Evolutionary conservation across 37 sponge, comb jelly and placozoan species (phyloP).

Genomic region (Aphrocallistes beatrix): DNA sequence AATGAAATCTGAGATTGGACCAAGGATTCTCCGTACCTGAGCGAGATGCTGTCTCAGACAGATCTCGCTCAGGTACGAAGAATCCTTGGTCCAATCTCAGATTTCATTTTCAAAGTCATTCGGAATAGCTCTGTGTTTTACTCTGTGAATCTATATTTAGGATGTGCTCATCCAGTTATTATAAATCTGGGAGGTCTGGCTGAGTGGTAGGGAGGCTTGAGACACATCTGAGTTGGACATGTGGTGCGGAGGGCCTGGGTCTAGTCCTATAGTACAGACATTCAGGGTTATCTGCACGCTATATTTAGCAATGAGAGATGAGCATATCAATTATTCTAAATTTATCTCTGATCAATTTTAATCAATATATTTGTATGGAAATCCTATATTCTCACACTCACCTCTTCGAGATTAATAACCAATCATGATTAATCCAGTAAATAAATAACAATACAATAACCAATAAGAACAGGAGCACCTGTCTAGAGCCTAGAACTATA

Average conservation of each 20-base stretch:
- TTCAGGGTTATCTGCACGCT: neutral
- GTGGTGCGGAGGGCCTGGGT: constrained; percentile 20
- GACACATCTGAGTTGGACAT: constrained; percentile 35
- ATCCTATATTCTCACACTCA: too few species aligned
- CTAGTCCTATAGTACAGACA: neutral
- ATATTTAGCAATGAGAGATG: neutral
- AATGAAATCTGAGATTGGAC: too few species aligned
- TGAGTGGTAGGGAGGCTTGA: constrained; percentile 53
- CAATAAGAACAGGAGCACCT: constrained; percentile 27
- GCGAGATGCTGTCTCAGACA: constrained; percentile 80
- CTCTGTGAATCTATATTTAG: too few species aligned
- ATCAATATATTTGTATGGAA: too few species aligned
- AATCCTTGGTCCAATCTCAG: too few species aligned
- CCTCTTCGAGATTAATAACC: too few species aligned
- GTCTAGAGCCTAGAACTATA: constrained; percentile 84
- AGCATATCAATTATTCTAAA: neutral
- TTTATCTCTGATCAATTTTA: neutral
- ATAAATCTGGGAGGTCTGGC: constrained; percentile 68
- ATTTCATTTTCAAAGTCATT: too few species aligned
- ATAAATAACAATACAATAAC: too few species aligned
- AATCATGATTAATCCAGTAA: too few species aligned
- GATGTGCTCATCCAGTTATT: too few species aligned
- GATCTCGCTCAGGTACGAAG: constrained; percentile 65
- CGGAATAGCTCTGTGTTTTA: too few species aligned
- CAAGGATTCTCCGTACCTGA: constrained; percentile 59